These are phyloP conservation scores for Timema cristinae DNA, from an alignment of 2,888 invertebrate genomes.

Conservation along the genomic window DNA sequence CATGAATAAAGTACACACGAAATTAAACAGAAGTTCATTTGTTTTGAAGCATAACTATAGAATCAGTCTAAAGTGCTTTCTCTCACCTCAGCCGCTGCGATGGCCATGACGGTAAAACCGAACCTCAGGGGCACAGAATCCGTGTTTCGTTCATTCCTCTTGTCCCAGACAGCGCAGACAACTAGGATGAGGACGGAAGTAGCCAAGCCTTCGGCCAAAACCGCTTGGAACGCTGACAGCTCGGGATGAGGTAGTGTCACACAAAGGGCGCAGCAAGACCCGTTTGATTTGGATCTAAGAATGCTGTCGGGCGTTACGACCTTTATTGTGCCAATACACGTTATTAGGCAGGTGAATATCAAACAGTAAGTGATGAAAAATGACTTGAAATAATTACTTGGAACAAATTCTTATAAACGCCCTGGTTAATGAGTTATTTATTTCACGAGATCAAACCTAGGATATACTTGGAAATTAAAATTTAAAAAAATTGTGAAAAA, in stretches of 20 bases:
- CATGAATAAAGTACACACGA: too few species aligned
- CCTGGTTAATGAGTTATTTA: too few species aligned
- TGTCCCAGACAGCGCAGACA: constrained; percentile 45
- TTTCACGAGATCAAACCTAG: too few species aligned
- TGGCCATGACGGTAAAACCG: constrained; percentile 43
- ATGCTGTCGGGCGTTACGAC: constrained; percentile 7
- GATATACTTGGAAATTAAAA: too few species aligned
- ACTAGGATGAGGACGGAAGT: constrained; percentile 44
- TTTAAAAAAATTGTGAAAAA: too few species aligned
- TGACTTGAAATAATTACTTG: too few species aligned
- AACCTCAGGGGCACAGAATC: constrained; percentile 46
- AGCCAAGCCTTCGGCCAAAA: constrained; percentile 43
- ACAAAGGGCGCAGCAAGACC: constrained; percentile 18
- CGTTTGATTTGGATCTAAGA: constrained; percentile 3
- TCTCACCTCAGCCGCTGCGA: constrained; percentile 36
- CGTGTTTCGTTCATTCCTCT: constrained; percentile 41
- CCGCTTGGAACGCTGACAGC: constrained; percentile 40
- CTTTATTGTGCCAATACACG: neutral
- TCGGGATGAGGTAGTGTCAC: constrained; percentile 37
- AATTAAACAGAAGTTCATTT: too few species aligned
- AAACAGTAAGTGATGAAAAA: too few species aligned
- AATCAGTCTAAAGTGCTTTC: too few species aligned
- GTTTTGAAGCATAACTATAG: too few species aligned
- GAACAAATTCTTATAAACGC: too few species aligned
- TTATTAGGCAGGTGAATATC: too few species aligned